These are phyloP conservation scores for Plebejus anna DNA, from an alignment of 2,888 invertebrate genomes.

Conservation along the genomic window DNA sequence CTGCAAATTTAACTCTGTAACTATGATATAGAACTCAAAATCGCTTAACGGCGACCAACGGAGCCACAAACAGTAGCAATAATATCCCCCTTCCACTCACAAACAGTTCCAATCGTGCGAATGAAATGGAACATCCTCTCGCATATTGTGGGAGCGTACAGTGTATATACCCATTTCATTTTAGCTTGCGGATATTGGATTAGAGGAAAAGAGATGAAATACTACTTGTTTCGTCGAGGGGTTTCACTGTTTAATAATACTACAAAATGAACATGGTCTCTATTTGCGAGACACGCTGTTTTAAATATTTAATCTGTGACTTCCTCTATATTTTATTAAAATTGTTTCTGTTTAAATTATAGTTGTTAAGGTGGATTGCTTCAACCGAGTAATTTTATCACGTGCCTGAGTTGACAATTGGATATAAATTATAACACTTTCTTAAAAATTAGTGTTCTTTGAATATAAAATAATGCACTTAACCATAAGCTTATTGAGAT, in stretches of 20 bases:
- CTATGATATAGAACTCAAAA: constrained; percentile 31
- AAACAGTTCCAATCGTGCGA: constrained; percentile 51
- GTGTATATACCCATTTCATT: constrained; percentile 48
- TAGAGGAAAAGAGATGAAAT: constrained; percentile 49
- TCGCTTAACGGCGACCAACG: constrained; percentile 30
- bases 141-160: constrained; percentile 40
- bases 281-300: constrained; percentile 67
- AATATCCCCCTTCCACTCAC: constrained; percentile 61
- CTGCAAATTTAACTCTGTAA: constrained; percentile 40
- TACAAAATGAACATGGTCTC: constrained; percentile 72
- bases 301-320: constrained; percentile 78
- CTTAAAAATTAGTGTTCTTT: background rate
- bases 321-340: constrained; percentile 64
- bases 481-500: no score
- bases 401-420: background rate
- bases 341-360: constrained; percentile 19
- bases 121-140: constrained; percentile 54
- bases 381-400: constrained; percentile 17
- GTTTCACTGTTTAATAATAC: constrained; percentile 76
- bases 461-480: background rate
- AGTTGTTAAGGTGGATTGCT: background rate
- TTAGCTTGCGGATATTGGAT: constrained; percentile 43
- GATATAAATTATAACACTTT: constrained; percentile 8
- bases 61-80: constrained; percentile 58
- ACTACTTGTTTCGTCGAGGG: constrained; percentile 44